A percentile compares a stretch with the other conserved stretches of the same genome.
Conservation (phyloP, 2,888 invertebrate genomes). For the Plagodis pulveraria region DNA sequence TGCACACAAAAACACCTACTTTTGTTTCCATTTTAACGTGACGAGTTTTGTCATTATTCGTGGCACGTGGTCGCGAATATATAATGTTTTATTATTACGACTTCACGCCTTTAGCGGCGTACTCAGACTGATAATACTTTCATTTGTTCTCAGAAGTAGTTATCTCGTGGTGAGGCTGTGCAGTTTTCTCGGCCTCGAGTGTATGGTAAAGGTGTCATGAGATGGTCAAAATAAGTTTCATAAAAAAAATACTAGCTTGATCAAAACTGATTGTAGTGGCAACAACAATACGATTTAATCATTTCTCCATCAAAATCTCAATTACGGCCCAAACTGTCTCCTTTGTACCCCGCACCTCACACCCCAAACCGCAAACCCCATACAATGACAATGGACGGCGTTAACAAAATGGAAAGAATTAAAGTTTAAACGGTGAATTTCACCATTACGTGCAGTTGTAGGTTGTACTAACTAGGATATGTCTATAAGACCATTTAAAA, state of each 20-base stretch:
- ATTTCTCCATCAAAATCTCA: conserved; percentile 30
- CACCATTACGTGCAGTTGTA: conserved; percentile 63
- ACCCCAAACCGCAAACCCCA: not conserved
- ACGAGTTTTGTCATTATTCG: conserved; percentile 75
- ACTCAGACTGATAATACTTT: conserved; percentile 77
- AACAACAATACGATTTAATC: conserved; percentile 32
- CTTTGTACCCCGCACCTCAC: conserved; percentile 16
- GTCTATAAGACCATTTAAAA: not conserved
- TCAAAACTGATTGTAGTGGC: not conserved
- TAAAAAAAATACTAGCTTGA: no score
- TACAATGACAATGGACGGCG: conserved; percentile 38
- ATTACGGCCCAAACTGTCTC: conserved; percentile 22
- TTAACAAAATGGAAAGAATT: conserved; percentile 46
- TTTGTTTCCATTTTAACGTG: conserved; percentile 71
- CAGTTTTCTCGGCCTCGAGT: conserved; percentile 32
- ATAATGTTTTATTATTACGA: conserved; percentile 80
- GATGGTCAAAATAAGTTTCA: not conserved
- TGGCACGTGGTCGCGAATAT: conserved; percentile 82
- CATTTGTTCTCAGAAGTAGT: conserved; percentile 77
- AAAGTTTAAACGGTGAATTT: conserved; percentile 58
- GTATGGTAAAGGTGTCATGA: conserved; percentile 21
- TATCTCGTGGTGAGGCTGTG: conserved; percentile 55
- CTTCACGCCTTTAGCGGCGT: conserved; percentile 78
- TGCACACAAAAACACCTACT: conserved; percentile 67
- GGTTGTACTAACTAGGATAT: not conserved